These are phyloP conservation scores for Oncorhynchus kisutch DNA, from an alignment of 2,113 vertebrate genomes.

Conservation along the genomic window DNA sequence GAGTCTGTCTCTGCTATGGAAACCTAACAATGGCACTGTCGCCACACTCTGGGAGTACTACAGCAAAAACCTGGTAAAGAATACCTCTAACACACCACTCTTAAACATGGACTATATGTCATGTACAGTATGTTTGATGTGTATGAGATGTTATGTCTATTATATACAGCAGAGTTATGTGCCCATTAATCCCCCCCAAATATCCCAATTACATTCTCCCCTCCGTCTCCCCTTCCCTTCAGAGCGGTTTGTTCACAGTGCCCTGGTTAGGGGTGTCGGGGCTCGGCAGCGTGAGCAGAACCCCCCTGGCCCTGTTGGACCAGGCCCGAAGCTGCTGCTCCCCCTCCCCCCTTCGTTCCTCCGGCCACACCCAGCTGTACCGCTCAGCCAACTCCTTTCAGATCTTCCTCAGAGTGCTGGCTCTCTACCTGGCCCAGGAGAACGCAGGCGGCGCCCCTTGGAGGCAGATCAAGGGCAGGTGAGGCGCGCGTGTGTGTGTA, in stretches of 20 bases:
- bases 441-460: conserved; percentile 79
- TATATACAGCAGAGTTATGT: no score
- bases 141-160: no score
- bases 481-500: conserved; percentile 16
- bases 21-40: conserved; percentile 77
- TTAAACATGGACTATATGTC: no score
- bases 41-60: conserved; percentile 92
- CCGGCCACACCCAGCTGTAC: conserved; percentile 77
- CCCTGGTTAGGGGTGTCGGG: conserved; percentile 90
- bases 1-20: conserved; percentile 84
- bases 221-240: conserved; percentile 21
- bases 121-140: no score
- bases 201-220: no score
- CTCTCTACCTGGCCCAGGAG: conserved; percentile 81
- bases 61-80: conserved; percentile 88
- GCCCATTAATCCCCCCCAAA: no score
- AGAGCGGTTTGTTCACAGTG: conserved; percentile 86
- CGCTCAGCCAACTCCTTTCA: conserved; percentile 87
- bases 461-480: conserved; percentile 99
- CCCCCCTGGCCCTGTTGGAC: conserved; percentile 84
- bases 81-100: background rate
- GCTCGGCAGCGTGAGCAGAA: conserved; percentile 79
- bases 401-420: conserved; percentile 91
- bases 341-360: conserved; percentile 56
- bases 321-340: conserved; percentile 83